phyloP scores from a whole-genome alignment of 2,113 vertebrate species.

The Menidia beryllina region DNA sequence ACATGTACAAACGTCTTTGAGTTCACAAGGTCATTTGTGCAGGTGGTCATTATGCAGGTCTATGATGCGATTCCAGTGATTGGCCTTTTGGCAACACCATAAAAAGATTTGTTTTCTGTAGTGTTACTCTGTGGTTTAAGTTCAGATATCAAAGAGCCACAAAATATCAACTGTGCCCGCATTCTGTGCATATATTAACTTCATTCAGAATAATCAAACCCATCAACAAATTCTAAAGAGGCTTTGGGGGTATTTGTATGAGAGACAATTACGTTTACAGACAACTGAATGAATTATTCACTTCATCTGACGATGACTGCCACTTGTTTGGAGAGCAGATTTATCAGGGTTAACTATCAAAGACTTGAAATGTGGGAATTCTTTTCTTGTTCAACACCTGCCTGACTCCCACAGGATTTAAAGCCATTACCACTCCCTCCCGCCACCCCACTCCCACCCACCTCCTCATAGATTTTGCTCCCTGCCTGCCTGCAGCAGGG shows the following conservation, averaged over 20 bases:
- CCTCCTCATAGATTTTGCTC: slow-evolving; percentile 38
- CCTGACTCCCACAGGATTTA: slow-evolving; percentile 37
- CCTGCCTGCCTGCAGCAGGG: slow-evolving; percentile 36
- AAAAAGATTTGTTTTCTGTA: slow-evolving; percentile 18
- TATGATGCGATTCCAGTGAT: slow-evolving; percentile 9
- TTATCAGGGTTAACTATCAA: background rate
- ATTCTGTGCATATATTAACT: background rate
- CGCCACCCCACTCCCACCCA: slow-evolving; percentile 31
- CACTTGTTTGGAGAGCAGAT: slow-evolving; percentile 4
- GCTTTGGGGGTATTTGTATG: no score
- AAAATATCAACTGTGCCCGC: background rate
- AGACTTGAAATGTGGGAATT: slow-evolving; percentile 16
- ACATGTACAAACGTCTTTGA: slow-evolving; percentile 9
- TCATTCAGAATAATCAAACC: no score
- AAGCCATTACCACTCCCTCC: slow-evolving; percentile 32
- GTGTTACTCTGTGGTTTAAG: slow-evolving; percentile 20
- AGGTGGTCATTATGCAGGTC: slow-evolving; percentile 21
- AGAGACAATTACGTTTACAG: no score
- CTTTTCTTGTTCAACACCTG: slow-evolving; percentile 38
- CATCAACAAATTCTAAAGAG: background rate
- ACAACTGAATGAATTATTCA: background rate
- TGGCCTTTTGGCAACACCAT: slow-evolving; percentile 25
- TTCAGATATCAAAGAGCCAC: slow-evolving; percentile 12
- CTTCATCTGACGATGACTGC: slow-evolving; percentile 13
- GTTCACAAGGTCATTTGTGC: slow-evolving; percentile 28